Evolutionary conservation across 2,888 invertebrate species (phyloP), one percentile per base, ranked within the genome.

Genomic region (Peribatodes rhomboidaria): DNA sequence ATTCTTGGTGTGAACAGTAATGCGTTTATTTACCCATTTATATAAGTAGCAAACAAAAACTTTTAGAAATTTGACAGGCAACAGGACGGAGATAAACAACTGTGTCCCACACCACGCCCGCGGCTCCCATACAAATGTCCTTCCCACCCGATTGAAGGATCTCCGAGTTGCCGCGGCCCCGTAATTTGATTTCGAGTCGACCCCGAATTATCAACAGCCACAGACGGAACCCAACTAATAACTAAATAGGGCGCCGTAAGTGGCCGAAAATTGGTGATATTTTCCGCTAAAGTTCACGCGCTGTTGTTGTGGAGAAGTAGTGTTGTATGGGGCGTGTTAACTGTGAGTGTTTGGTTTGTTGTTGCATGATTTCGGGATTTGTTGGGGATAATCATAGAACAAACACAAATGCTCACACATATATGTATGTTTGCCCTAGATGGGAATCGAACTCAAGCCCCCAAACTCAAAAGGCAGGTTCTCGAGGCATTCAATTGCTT

Each of bases 151-250:
- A 22, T 37, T 54, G 35, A 46, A 65, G 60, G 46, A 46, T 27
- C 56, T 41, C 47, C 39, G 46, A 61, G 56, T 60, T 60, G 53
- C n/a, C 54, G 50, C 56, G 62, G 41, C 53, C 4, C 42, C 54
- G 54, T 68, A 67, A 70, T 70, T 70, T 67, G 67, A 68, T 70
- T 70, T 67, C 54, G 13, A 66, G 55, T 63, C 61, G 54, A 33
- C 57, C 55, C 60, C 59, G 58, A 68, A 68, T 68, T 67, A 60
- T 69, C 64, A 49, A 63, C 47, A 42, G 52, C 33, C 27, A 14
- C 35, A n/a, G 46, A 14, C 39, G 49, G 22, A 46, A 35, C 4
- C 44, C 55, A 44, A 55, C 55, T 33, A 33, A 58, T 54, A 63
- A 46, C 59, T 16, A 49, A 49, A 61, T 55, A 18, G 61, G 47